Evolutionary conservation across 2,888 invertebrate genomes (phyloP).

Genomic region (Ephialtes manifestator): DNA sequence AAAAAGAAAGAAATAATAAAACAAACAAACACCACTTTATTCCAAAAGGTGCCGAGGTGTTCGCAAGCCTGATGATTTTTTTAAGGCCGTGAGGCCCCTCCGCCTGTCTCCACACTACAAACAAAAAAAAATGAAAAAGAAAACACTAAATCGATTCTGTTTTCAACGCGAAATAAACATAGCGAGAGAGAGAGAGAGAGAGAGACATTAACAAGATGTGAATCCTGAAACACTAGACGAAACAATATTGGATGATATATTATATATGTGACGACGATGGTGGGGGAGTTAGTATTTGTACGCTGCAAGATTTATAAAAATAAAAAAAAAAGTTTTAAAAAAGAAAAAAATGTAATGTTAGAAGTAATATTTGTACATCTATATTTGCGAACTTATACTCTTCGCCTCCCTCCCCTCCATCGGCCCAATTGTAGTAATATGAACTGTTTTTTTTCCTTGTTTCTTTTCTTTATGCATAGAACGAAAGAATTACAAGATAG

Average conservation of each 20-base stretch:
- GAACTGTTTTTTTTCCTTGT: slow-evolving; percentile 20
- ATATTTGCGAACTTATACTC: slow-evolving; percentile 51
- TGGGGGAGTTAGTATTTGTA: slow-evolving; percentile 51
- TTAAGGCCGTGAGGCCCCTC: slow-evolving; percentile 2
- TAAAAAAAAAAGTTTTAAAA: slow-evolving; percentile 42
- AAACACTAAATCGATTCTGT: slow-evolving; percentile 28
- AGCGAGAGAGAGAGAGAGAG: no score
- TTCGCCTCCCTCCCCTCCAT: slow-evolving; percentile 34
- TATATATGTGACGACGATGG: slow-evolving; percentile 44
- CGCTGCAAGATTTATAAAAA: slow-evolving; percentile 57
- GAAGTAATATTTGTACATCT: slow-evolving; percentile 56
- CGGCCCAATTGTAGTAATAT: slow-evolving; percentile 14
- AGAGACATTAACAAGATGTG: slow-evolving; percentile 44
- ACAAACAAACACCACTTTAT: slow-evolving; percentile 37
- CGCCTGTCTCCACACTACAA: slow-evolving; percentile 26
- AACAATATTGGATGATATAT: slow-evolving; percentile 46
- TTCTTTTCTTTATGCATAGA: slow-evolving; percentile 5
- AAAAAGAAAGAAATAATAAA: neutral
- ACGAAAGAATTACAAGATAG: slow-evolving; percentile 21
- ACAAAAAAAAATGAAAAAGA: no score
- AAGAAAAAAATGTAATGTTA: slow-evolving; percentile 39
- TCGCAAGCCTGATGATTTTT: slow-evolving; percentile 29
- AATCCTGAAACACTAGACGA: slow-evolving; percentile 26
- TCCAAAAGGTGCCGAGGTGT: slow-evolving; percentile 30
- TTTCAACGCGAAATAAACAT: slow-evolving; percentile 13